Conservation (phyloP, 2,888 invertebrate species). For the Imbricaverruca yamaguchii region DNA sequence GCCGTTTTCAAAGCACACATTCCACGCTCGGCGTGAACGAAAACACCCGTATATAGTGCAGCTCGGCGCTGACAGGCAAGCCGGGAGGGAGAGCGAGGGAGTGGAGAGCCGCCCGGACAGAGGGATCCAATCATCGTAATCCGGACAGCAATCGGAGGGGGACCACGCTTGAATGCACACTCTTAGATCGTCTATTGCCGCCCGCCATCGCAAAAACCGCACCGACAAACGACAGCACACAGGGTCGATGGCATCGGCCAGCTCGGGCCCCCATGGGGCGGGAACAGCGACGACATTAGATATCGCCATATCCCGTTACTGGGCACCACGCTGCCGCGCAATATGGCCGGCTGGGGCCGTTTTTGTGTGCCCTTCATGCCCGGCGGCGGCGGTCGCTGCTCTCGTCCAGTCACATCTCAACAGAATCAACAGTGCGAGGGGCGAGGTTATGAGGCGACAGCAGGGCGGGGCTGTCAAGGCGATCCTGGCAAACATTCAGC, state of each 20-base stretch:
- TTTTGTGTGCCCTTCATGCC: neutral
- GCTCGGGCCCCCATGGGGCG: no score
- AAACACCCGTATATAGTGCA: no score
- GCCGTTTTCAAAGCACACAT: no score
- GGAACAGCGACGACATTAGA: neutral
- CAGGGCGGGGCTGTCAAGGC: neutral
- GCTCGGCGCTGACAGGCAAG: no score
- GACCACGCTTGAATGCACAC: neutral
- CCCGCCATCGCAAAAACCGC: neutral
- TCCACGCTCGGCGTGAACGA: no score
- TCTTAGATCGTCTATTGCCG: neutral
- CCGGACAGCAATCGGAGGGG: neutral
- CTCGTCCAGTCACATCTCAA: neutral
- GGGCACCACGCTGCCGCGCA: neutral
- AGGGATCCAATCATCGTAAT: neutral
- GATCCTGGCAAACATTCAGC: no score
- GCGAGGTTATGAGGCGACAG: neutral
- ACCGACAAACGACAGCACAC: neutral
- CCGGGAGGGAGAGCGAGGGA: no score
- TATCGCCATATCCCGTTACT: neutral
- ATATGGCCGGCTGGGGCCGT: neutral
- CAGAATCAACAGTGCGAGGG: neutral
- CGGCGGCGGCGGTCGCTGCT: neutral
- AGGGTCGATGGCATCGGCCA: no score
- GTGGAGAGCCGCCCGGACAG: no score